Conservation (phyloP, 1,140 invertebrate species). For the Tenebrio molitor region DNA sequence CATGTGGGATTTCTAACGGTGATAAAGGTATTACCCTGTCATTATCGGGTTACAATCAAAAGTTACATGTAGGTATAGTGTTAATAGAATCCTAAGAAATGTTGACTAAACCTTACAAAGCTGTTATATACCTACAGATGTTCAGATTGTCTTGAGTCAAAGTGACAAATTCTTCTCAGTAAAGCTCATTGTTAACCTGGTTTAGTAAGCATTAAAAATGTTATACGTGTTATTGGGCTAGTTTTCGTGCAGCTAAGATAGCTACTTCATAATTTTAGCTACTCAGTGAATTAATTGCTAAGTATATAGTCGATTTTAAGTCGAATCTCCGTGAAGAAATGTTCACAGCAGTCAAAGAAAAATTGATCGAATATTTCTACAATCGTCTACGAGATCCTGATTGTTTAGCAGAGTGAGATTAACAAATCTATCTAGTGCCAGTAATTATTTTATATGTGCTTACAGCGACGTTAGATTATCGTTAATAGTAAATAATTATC, state of each 20-base stretch:
- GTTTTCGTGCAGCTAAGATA: too few relatives aligned
- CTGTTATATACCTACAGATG: not conserved
- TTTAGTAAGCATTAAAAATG: too few relatives aligned
- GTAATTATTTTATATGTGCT: conserved; percentile 49
- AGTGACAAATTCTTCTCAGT: too few relatives aligned
- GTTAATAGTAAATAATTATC: conserved; percentile 66
- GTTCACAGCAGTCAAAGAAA: conserved; percentile 78
- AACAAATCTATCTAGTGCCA: not conserved
- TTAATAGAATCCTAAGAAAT: not conserved
- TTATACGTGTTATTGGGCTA: too few relatives aligned
- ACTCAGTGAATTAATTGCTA: conserved; percentile 75
- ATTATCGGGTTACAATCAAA: conserved; percentile 83
- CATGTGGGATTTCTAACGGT: conserved; percentile 70
- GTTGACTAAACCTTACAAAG: not conserved
- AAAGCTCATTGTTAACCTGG: too few relatives aligned
- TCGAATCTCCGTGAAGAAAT: conserved; percentile 69
- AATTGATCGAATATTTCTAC: conserved; percentile 77
- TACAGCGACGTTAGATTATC: conserved; percentile 69
- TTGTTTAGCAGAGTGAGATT: not conserved
- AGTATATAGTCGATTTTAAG: conserved; percentile 69
- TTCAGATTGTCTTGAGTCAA: not conserved
- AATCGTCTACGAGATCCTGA: conserved; percentile 81
- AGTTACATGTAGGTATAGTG: conserved; percentile 72
- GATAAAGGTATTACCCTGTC: conserved; percentile 81
- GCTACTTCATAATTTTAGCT: conserved; percentile 58